phyloP scores from a whole-genome alignment of 2,113 vertebrate genomes.

The Apistogramma diplotaenia region DNA sequence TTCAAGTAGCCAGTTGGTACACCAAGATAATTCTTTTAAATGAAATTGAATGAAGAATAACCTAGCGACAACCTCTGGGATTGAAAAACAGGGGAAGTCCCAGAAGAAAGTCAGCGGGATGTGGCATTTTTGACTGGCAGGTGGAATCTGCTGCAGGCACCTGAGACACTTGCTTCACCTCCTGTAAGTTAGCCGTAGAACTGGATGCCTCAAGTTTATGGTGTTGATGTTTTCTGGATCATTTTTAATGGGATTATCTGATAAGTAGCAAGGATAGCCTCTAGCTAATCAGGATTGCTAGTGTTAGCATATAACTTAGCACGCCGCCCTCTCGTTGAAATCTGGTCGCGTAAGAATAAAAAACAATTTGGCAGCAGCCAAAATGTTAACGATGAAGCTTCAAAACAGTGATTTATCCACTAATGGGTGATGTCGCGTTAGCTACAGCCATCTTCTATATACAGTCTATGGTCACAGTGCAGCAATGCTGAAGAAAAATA shows the following conservation, averaged over 20 bases:
- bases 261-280: background rate
- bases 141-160: background rate
- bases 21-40: background rate
- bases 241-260: background rate
- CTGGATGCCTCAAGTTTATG: background rate
- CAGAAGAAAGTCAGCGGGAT: background rate
- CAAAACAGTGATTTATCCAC: background rate
- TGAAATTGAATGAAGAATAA: background rate
- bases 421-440: background rate
- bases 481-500: too few species aligned
- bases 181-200: background rate
- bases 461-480: background rate
- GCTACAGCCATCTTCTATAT: background rate
- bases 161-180: background rate
- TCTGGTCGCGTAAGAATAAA: background rate
- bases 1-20: background rate
- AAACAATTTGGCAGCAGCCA: background rate
- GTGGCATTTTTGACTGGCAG: background rate
- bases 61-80: background rate
- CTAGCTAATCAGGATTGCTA: background rate
- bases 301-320: background rate
- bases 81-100: background rate
- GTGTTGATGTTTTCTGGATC: background rate
- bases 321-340: background rate
- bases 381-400: background rate